Percentiles rank a stretch among this genome's conserved stretches.
Conservation (phyloP, 2,113 vertebrate species). For the Podarcis raffonei region DNA sequence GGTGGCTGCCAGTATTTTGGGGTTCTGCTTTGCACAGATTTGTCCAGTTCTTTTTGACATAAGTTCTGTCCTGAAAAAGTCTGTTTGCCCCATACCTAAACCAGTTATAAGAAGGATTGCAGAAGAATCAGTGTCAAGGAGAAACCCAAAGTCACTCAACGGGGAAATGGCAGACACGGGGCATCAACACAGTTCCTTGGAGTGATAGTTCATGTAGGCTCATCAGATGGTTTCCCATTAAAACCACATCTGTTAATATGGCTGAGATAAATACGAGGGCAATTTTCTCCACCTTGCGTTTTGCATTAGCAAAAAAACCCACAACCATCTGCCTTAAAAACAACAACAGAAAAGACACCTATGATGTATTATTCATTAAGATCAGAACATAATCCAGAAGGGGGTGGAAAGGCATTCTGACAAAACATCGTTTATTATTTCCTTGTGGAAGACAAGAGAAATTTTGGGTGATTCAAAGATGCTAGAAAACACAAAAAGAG, state of each 20-base stretch:
- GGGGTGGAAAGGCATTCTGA: not conserved
- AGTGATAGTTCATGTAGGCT: accelerated
- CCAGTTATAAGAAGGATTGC: not conserved
- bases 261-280: conserved; percentile 39
- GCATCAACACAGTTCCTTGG: not conserved
- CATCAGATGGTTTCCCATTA: conserved; percentile 33
- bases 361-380: conserved; percentile 62
- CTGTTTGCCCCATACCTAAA: not conserved
- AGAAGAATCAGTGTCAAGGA: not conserved
- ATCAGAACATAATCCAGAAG: not conserved
- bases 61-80: not conserved
- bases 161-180: not conserved
- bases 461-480: not conserved
- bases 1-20: not conserved
- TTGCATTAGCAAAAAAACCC: conserved; percentile 25
- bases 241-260: conserved; percentile 44
- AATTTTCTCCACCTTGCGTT: conserved; percentile 49
- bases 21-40: not conserved
- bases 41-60: not conserved
- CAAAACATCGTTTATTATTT: conserved; percentile 50
- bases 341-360: too few relatives aligned
- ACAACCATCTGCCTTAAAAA: conserved; percentile 59
- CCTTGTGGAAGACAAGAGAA: conserved; percentile 27
- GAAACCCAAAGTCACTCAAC: not conserved
- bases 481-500: not conserved